Conservation (phyloP, 2,113 vertebrate genomes). For the Nothobranchius furzeri region DNA sequence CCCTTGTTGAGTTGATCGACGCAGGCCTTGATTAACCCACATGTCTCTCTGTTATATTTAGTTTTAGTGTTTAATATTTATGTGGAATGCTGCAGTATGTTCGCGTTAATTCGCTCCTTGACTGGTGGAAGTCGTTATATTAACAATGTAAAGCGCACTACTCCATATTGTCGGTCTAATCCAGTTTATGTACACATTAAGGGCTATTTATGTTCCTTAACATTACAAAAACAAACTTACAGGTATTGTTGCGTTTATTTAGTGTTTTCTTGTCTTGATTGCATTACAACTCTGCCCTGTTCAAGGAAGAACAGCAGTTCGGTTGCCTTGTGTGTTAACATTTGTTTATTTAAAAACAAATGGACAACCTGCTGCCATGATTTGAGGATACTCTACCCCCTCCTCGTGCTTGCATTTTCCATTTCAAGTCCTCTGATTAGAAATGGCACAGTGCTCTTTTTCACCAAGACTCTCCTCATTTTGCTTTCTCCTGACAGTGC, state of each 20-base stretch:
- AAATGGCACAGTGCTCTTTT: constrained; percentile 74
- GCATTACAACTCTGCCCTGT: not conserved
- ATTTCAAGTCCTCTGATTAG: constrained; percentile 75
- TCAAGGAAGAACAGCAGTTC: not conserved
- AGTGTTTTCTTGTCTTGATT: not conserved
- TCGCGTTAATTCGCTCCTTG: constrained; percentile 34
- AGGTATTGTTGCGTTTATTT: too few species aligned
- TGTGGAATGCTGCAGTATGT: constrained; percentile 56
- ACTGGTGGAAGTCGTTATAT: constrained; percentile 15
- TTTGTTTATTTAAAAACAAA: constrained; percentile 7
- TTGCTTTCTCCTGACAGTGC: constrained; percentile 66
- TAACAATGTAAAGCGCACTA: constrained; percentile 33
- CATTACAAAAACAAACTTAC: too few species aligned
- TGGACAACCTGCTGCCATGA: constrained; percentile 22
- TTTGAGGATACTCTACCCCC: constrained; percentile 30
- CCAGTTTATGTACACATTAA: not conserved
- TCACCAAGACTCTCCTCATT: constrained; percentile 47
- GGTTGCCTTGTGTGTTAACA: constrained; percentile 1
- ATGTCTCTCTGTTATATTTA: constrained; percentile 48
- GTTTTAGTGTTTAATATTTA: constrained; percentile 60
- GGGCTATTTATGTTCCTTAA: too few species aligned
- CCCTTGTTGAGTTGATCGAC: constrained; percentile 27
- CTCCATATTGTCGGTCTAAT: not conserved
- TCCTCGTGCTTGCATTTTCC: constrained; percentile 44
- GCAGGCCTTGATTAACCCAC: constrained; percentile 27